Evolutionary conservation across 2,113 vertebrate genomes (phyloP), one percentile per base, ranked within the genome.

Genomic region (Notothenia coriiceps): DNA sequence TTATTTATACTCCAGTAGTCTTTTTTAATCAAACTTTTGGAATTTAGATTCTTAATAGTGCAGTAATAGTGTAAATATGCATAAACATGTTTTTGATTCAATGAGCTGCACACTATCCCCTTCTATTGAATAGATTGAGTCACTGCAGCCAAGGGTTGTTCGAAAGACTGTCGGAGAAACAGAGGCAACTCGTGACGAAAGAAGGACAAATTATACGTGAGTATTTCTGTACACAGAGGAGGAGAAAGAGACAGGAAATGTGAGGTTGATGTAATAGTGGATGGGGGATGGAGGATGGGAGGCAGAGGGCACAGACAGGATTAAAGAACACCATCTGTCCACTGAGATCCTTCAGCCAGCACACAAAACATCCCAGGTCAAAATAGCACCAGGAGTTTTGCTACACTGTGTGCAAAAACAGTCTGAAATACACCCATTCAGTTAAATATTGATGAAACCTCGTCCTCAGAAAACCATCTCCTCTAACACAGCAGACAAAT

Each of bases 281-380:
- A 77, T 49, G 59, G 55, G 74, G 74, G 77, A 68, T 44, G 44
- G 70, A 15, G 25, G 57, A 15, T 22, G 55, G 73, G 50, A 79
- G 56, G 60, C 17, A 67, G 51, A 89, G 84, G 84, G 10, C 74
- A 77, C 88, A 93, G 94, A 93, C 92, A 66, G 93, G 93, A 95
- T 95, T 95, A 94, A 92, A 94, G 81, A 76, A 82, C 66, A 82
- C 93, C 92, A 95, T 95, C 94, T 95, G 93, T 93, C 83, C 82
- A 52, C 73, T 55, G 20, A 64, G 57, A 69, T 77, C 56, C 70
- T 44, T 49, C 57, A 82, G 80, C 70, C 82, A 61, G 68, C 35
- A 84, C 57, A 84, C 75, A 79, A 89, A 86, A 79, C 71, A 90
- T 73, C 70, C 47, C 68, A 7, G 25, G 59, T 33, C 60, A 79